Percentiles rank a stretch among this genome's conserved stretches.
These are phyloP conservation scores for Psix sp. DNA, from an alignment of 1,140 invertebrate species.

Conservation along the genomic window DNA sequence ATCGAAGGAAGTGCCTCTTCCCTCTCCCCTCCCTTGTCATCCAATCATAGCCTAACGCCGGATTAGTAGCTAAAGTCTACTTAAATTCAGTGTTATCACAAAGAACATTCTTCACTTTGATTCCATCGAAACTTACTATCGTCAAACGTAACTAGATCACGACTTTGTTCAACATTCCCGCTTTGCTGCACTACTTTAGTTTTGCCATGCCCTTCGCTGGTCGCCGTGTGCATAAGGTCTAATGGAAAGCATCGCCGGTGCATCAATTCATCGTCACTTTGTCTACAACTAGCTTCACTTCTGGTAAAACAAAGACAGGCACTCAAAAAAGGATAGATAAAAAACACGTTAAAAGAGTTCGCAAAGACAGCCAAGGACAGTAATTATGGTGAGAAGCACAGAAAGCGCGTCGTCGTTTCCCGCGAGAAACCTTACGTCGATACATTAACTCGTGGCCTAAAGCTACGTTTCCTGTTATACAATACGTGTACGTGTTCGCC, in stretches of 20 bases:
- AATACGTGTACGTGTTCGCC: constrained; percentile 4
- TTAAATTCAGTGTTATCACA: constrained; percentile 73
- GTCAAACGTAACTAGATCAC: constrained; percentile 67
- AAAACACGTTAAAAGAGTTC: constrained; percentile 5
- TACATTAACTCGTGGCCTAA: constrained; percentile 34
- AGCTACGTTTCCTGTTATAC: constrained; percentile 19
- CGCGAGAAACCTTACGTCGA: constrained; percentile 44
- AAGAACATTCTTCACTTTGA: constrained; percentile 74
- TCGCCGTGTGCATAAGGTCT: constrained; percentile 9
- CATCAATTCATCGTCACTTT: too few relatives aligned
- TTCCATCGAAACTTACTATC: constrained; percentile 65
- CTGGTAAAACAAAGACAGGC: constrained; percentile 1
- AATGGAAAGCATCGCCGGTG: not conserved
- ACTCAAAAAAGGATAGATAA: constrained; percentile 7
- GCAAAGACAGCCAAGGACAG: constrained; percentile 1
- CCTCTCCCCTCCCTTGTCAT: constrained; percentile 27
- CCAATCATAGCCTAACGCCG: constrained; percentile 42
- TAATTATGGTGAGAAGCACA: constrained; percentile 39
- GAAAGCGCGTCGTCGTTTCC: constrained; percentile 37
- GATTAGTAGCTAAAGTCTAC: constrained; percentile 60
- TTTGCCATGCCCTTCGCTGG: constrained; percentile 8
- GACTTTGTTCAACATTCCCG: constrained; percentile 61
- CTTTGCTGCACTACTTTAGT: constrained; percentile 34
- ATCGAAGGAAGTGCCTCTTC: constrained; percentile 35
- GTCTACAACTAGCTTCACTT: too few relatives aligned